Conservation (phyloP, 2,797 vertebrate species). For the Cyclura pinguis region DNA sequence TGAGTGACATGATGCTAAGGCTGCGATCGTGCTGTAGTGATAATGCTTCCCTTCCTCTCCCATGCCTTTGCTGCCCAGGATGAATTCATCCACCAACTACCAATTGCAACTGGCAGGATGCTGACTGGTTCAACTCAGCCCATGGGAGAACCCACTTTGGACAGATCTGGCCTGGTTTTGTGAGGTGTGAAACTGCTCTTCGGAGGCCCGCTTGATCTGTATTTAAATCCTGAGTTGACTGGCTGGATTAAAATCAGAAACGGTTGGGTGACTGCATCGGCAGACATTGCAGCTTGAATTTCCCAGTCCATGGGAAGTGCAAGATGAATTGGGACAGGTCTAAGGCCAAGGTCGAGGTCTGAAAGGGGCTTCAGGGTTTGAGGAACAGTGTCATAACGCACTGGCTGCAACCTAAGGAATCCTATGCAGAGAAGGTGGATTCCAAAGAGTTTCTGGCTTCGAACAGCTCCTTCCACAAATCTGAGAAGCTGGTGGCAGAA, state of each 20-base stretch:
- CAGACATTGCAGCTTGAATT: not conserved
- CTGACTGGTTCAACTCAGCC: not conserved
- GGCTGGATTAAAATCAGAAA: not conserved
- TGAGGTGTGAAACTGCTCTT: slow-evolving; percentile 15
- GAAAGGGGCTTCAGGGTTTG: too few relatives aligned
- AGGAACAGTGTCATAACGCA: too few relatives aligned
- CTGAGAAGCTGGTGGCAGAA: too few relatives aligned
- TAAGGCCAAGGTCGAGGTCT: not conserved
- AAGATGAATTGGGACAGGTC: not conserved
- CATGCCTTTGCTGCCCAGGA: not conserved
- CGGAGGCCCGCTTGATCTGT: not conserved
- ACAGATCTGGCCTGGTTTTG: not conserved
- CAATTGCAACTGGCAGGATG: not conserved
- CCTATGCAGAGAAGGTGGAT: too few relatives aligned
- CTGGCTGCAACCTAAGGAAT: too few relatives aligned
- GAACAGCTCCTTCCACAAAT: too few relatives aligned
- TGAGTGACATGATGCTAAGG: not conserved
- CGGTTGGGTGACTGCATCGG: too few relatives aligned
- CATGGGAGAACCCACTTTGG: not conserved
- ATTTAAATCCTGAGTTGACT: not conserved
- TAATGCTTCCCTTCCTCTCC: not conserved
- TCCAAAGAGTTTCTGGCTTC: too few relatives aligned
- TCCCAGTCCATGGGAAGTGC: too few relatives aligned
- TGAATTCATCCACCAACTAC: not conserved
- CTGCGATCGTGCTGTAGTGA: accelerated